These are phyloP conservation scores for Salpingus planirostris DNA, from an alignment of 2,888 invertebrate genomes.

Conservation along the genomic window DNA sequence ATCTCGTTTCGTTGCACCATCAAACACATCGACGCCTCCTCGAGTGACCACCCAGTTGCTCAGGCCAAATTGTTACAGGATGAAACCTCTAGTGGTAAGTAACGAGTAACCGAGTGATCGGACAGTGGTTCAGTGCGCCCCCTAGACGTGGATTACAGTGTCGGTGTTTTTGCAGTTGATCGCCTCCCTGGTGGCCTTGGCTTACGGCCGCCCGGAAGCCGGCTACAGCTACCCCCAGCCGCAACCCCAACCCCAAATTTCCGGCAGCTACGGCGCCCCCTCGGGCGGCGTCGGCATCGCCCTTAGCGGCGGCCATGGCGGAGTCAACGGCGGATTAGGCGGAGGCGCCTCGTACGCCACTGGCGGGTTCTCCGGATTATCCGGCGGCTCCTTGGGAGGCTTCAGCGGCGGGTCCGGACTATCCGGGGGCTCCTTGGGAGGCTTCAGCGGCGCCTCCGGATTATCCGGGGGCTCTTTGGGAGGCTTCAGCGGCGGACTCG, in stretches of 20 bases:
- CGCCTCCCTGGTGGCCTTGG: constrained; percentile 46
- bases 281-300: constrained; percentile 40
- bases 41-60: constrained; percentile 6
- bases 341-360: constrained; percentile 27
- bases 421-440: constrained; percentile 29
- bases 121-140: constrained; percentile 4
- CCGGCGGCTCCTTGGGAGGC: constrained; percentile 35
- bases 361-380: constrained; percentile 28
- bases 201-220: constrained; percentile 53
- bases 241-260: too few species aligned
- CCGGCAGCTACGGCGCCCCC: constrained; percentile 6
- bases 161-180: constrained; percentile 27
- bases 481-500: constrained; percentile 14
- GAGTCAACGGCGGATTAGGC: too few species aligned
- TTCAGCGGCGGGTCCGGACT: constrained; percentile 37
- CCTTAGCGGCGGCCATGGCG: constrained; percentile 47
- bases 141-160: constrained; percentile 4
- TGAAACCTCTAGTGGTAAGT: constrained; percentile 36
- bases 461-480: neutral
- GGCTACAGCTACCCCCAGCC: constrained; percentile 47
- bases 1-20: constrained; percentile 2
- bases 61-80: constrained; percentile 21
- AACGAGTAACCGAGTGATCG: too few species aligned
- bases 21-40: constrained; percentile 1
- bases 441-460: constrained; percentile 41